Evolutionary conservation across 2,888 invertebrate genomes (phyloP), one percentile per base, ranked within the genome.

Genomic region (Drosophila putrida): DNA sequence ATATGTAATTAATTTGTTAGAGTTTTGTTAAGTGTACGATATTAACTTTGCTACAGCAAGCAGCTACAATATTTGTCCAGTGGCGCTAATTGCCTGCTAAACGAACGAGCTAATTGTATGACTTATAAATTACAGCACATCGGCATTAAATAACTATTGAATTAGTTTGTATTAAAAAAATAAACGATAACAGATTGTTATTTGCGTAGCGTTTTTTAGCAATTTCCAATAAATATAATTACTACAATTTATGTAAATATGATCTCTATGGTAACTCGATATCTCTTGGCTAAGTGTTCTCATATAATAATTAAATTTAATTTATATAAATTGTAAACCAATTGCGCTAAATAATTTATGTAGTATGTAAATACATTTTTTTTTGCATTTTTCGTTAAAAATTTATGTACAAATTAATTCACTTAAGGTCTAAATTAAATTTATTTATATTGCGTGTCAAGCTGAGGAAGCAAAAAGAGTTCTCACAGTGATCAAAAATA

Each of bases 331-430:
- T 66, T 69, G 60, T 77, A 72, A 82, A 60, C 88, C 88, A 88
- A 88, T 88, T 83, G 80, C 44, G 75, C 83, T 88, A 83, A 85
- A 82, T 83, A 83, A 88, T 78, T 83, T 85, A 88, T 71, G 61
- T 78, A 66, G 67, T 75, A 54, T 72, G 49, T 64, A 70, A 73
- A 72, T 59, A 67, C 61, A 59, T 64, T 11, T 53, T 61, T 54
- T 44, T 61, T 54, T 44, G 49, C 38, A 31, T 36, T 58, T 58
- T 36, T 51, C 57, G 41, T 63, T 58, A 53, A 74, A 62, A 71
- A 60, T 70, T 31, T 87, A 88, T 88, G 31, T 88, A 83, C 83
- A 83, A 88, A 88, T 85, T 50, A 85, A 65, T 67, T 67, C 55
- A 57, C 76, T 69, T 87, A 83, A 55, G 8, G 36, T 41, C 75